Conservation (phyloP, 2,888 invertebrate genomes). For the Sarcophaga rosellei region DNA sequence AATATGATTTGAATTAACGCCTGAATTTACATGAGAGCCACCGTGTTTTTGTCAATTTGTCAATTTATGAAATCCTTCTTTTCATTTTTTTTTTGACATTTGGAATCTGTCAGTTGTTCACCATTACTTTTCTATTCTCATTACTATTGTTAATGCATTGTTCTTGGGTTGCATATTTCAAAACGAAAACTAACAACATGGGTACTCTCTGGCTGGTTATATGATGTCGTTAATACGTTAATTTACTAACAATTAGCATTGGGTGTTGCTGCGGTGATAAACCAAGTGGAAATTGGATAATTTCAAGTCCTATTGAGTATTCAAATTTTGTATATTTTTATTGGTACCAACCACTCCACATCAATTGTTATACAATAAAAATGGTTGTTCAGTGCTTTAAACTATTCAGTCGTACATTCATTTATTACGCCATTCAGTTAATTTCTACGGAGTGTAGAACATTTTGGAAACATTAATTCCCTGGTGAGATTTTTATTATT, state of each 20-base stretch:
- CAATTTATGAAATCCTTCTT: slow-evolving; percentile 27
- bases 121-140: slow-evolving; percentile 19
- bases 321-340: slow-evolving; percentile 31
- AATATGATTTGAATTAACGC: slow-evolving; percentile 68
- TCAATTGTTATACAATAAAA: too few relatives aligned
- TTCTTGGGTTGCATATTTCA: not conserved
- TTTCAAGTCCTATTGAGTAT: slow-evolving; percentile 42
- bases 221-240: slow-evolving; percentile 63
- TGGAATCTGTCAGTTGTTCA: slow-evolving; percentile 67
- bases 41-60: slow-evolving; percentile 57
- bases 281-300: slow-evolving; percentile 62
- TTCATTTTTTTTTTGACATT: slow-evolving; percentile 54
- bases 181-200: not conserved
- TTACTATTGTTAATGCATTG: slow-evolving; percentile 18
- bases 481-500: slow-evolving; percentile 61
- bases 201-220: slow-evolving; percentile 32
- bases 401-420: not conserved
- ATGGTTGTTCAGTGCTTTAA: too few relatives aligned
- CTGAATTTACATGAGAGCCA: slow-evolving; percentile 42
- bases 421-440: not conserved
- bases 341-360: slow-evolving; percentile 19
- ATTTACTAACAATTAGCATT: slow-evolving; percentile 68
- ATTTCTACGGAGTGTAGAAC: slow-evolving; percentile 6
- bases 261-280: slow-evolving; percentile 67
- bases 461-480: slow-evolving; percentile 53